Evolutionary conservation across 2,113 vertebrate species (phyloP).

Genomic region (Psittacus erithacus): DNA sequence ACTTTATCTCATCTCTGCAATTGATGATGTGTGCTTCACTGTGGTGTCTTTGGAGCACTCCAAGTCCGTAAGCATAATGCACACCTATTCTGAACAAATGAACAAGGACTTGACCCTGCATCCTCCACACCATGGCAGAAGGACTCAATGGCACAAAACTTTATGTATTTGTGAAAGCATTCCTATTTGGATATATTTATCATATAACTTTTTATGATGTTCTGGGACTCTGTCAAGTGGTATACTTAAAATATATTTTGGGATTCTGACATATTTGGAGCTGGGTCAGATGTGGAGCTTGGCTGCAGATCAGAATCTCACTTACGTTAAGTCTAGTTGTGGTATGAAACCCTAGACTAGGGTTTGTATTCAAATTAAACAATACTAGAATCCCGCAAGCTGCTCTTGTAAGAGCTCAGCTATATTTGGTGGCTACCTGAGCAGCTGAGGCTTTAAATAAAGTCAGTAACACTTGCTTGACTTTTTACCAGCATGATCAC

Average conservation of each 20-base stretch:
- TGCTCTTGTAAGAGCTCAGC: background rate
- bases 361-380: constrained; percentile 56
- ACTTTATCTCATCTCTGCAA: background rate
- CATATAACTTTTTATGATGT: background rate
- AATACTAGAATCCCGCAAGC: background rate
- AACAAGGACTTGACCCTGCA: background rate
- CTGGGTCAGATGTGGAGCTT: constrained; percentile 41
- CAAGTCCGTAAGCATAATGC: rapidly evolving
- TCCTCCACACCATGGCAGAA: background rate
- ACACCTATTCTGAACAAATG: background rate
- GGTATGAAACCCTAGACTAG: constrained; percentile 33
- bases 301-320: constrained; percentile 44
- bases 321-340: constrained; percentile 6
- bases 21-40: background rate
- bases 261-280: constrained; percentile 48
- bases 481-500: background rate
- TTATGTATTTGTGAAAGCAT: constrained; percentile 20
- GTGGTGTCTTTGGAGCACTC: background rate
- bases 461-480: background rate
- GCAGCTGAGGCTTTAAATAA: constrained; percentile 21
- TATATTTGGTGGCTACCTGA: constrained; percentile 52
- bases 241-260: constrained; percentile 9
- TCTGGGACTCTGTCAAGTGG: background rate
- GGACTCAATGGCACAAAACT: background rate
- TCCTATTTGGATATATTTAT: constrained; percentile 31